Evolutionary conservation across 2,888 invertebrate species (phyloP).

Genomic region (Acanthosoma haemorrhoidale): DNA sequence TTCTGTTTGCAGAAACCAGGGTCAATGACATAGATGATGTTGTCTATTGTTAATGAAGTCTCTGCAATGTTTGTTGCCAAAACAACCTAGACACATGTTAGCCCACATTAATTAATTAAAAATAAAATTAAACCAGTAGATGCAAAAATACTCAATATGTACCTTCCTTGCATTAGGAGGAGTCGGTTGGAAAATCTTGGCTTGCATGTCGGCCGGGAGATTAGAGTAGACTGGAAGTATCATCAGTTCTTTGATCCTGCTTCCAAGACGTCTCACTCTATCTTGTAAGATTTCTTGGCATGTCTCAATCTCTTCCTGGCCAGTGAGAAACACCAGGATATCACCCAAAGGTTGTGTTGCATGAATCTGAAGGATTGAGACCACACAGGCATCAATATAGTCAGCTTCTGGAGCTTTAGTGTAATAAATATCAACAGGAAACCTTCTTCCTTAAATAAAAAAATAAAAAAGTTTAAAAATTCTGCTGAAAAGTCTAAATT

Average conservation of each 20-base stretch:
- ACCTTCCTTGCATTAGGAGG: constrained; percentile 91
- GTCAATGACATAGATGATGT: constrained; percentile 97
- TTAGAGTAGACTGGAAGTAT: constrained; percentile 97
- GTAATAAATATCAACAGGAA: constrained; percentile 97
- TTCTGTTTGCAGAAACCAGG: constrained; percentile 99
- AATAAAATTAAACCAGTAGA: neutral
- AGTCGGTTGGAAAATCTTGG: constrained; percentile 96
- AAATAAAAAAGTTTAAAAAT: constrained; percentile 30
- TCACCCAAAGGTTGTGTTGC: constrained; percentile 95
- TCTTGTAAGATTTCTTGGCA: constrained; percentile 86
- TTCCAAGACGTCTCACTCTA: constrained; percentile 83
- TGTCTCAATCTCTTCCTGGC: constrained; percentile 67
- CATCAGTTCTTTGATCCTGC: constrained; percentile 85
- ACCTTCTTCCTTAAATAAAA: constrained; percentile 66
- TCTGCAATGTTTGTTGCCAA: constrained; percentile 99
- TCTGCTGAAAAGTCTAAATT: too few species aligned
- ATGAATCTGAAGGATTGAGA: constrained; percentile 95
- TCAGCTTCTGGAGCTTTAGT: constrained; percentile 99
- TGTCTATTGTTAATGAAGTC: constrained; percentile 97
- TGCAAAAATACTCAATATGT: neutral
- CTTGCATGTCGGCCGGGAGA: constrained; percentile 97
- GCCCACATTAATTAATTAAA: neutral
- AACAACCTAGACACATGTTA: constrained; percentile 58
- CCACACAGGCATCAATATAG: constrained; percentile 96
- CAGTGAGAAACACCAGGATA: constrained; percentile 92